Percentiles rank a stretch among this genome's conserved stretches.
Evolutionary conservation across 2,797 vertebrate species (phyloP).

Genomic region (Characodon lateralis): DNA sequence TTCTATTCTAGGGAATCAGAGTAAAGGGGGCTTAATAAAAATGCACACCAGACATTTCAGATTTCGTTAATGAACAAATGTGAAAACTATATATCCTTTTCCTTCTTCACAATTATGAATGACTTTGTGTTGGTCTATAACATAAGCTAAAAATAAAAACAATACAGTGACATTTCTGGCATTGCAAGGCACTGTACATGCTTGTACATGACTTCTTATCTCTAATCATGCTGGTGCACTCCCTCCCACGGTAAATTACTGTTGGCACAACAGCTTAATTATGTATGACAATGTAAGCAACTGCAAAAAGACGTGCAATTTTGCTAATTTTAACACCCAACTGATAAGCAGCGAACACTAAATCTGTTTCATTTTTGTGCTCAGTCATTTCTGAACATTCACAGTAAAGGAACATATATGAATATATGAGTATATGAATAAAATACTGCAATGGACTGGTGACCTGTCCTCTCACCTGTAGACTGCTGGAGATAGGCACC

Average conservation of each 20-base stretch:
- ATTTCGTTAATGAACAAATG: not conserved
- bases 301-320: not conserved
- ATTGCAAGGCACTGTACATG: not conserved
- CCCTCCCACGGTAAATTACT: not conserved
- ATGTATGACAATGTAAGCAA: not conserved
- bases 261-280: not conserved
- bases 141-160: not conserved
- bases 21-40: not conserved
- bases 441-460: not conserved
- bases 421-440: not conserved
- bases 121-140: not conserved
- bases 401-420: too few relatives aligned
- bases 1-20: not conserved
- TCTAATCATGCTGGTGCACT: not conserved
- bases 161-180: not conserved
- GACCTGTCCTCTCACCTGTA: too few relatives aligned
- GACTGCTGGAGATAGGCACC: too few relatives aligned
- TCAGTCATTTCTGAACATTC: not conserved
- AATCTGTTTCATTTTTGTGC: not conserved
- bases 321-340: not conserved
- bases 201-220: not conserved
- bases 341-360: not conserved
- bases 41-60: not conserved
- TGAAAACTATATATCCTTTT: not conserved
- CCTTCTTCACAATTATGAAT: too few relatives aligned